phyloP scores from a whole-genome alignment of 2,797 vertebrate genomes.

The Chlorospingus flavigularis region DNA sequence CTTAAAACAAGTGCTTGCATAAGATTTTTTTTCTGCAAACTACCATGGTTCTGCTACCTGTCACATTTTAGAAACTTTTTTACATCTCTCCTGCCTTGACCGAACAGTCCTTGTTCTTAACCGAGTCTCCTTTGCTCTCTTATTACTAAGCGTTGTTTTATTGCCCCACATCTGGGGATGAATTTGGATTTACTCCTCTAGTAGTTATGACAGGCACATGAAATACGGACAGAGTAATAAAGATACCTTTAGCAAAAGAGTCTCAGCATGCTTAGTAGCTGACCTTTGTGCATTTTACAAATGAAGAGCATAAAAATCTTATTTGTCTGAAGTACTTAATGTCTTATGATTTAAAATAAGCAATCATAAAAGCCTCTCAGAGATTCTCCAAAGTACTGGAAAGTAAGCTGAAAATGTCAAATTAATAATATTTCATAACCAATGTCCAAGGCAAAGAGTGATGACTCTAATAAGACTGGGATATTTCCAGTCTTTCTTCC shows the following conservation, averaged over 20 bases:
- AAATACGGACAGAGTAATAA: background rate
- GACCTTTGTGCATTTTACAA: background rate
- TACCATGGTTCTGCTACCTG: background rate
- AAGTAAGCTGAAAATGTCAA: background rate
- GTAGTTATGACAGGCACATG: background rate
- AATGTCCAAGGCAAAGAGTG: background rate
- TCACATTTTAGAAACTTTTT: background rate
- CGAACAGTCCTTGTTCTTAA: background rate
- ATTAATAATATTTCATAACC: background rate
- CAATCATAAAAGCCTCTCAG: background rate
- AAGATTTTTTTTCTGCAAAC: background rate
- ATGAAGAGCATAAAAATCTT: background rate
- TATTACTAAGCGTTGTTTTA: fast-evolving
- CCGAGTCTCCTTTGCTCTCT: background rate
- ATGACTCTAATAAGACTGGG: background rate
- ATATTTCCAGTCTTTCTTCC: background rate
- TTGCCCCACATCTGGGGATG: background rate
- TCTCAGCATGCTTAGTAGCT: background rate
- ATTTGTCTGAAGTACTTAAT: background rate
- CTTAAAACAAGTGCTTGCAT: background rate
- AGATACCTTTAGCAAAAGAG: background rate
- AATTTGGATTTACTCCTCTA: background rate
- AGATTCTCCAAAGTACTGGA: background rate
- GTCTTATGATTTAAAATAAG: background rate
- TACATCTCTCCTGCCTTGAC: background rate